Conservation (phyloP, 2,888 invertebrate species). For the Caenorhabditis sp. region DNA sequence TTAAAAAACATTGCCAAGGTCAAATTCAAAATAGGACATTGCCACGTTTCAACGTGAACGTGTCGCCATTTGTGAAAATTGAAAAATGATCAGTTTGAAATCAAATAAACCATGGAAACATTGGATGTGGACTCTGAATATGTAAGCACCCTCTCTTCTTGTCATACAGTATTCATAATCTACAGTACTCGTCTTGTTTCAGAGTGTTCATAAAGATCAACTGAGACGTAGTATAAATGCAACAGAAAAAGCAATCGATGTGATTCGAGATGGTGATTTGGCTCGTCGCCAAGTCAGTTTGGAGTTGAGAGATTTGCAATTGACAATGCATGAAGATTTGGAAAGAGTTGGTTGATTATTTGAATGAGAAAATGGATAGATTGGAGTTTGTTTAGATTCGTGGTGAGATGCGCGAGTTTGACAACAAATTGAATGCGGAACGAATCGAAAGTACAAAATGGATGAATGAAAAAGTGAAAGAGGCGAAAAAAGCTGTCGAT, state of each 20-base stretch:
- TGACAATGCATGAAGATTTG: constrained; percentile 24
- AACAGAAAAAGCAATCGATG: constrained; percentile 15
- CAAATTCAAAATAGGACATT: background rate
- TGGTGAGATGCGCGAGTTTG: constrained; percentile 15
- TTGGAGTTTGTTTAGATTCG: constrained; percentile 2
- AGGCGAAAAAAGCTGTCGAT: constrained; percentile 12
- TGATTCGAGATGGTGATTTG: constrained; percentile 17
- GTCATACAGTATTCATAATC: background rate
- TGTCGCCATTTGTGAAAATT: no score
- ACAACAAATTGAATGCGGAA: constrained; percentile 10
- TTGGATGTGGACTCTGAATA: background rate
- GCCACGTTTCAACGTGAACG: background rate
- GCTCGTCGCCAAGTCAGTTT: constrained; percentile 9
- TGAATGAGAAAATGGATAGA: background rate
- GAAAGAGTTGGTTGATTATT: background rate
- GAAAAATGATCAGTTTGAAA: background rate
- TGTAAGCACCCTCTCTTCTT: background rate
- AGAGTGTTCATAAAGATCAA: constrained; percentile 3
- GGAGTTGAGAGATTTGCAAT: constrained; percentile 25
- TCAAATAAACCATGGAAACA: background rate
- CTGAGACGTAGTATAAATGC: constrained; percentile 6
- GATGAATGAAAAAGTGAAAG: constrained; percentile 13
- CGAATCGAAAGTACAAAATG: constrained; percentile 8
- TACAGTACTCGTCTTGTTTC: background rate
- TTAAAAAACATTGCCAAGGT: no score